Evolutionary conservation across 2,797 vertebrate species (phyloP).

Genomic region (Crenuchus spilurus): DNA sequence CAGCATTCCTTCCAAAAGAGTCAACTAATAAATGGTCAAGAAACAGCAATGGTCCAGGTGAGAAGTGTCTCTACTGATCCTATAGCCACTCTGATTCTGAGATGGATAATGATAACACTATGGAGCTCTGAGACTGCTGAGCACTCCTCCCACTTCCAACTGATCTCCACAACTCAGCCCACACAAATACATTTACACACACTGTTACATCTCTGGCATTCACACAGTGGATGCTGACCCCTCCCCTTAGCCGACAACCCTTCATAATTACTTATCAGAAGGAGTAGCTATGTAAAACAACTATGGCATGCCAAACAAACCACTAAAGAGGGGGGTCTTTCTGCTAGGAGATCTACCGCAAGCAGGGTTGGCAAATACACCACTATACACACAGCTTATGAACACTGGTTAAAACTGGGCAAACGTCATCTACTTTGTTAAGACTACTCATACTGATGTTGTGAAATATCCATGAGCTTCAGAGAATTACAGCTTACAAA

Average conservation of each 20-base stretch:
- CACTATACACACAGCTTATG: background rate
- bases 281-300: background rate
- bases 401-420: too few species aligned
- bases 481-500: background rate
- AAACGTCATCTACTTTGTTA: too few species aligned
- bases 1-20: constrained; percentile 2
- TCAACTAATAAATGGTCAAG: background rate
- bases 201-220: constrained; percentile 15
- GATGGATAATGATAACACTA: background rate
- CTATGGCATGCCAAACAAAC: background rate
- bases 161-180: constrained; percentile 2
- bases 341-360: background rate
- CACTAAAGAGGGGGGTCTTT: background rate
- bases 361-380: too few species aligned
- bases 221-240: constrained; percentile 2
- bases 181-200: constrained; percentile 33
- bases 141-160: constrained; percentile 40
- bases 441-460: too few species aligned
- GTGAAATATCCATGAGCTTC: too few species aligned
- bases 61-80: background rate
- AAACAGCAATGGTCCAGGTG: background rate
- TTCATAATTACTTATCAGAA: constrained; percentile 9
- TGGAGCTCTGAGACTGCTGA: background rate
- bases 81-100: background rate
- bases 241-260: constrained; percentile 26